Evolutionary conservation across 2,113 vertebrate genomes (phyloP), one percentile per base, ranked within the genome.

Genomic region (Anolis sagrei): DNA sequence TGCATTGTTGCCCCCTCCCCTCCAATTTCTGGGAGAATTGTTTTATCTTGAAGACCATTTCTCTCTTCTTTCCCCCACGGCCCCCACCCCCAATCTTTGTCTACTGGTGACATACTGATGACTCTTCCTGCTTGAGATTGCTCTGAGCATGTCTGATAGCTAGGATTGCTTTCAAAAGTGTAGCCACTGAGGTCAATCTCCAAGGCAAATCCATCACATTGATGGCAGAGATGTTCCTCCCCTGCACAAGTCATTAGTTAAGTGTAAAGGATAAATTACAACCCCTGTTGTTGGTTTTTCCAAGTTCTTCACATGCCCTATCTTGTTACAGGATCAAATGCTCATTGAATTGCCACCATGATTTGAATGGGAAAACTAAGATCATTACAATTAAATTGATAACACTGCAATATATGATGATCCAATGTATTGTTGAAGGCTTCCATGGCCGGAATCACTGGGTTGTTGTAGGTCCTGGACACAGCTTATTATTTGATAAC

Each of bases 191-290:
- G 75, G 91, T 92, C 87, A 88, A 90, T 92, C 90, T 95, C 91
- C 91, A 92, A 92, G 91, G 86, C 93, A 94, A 96, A 93, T 81
- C 83, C 80, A 91, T 88, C 92, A 84, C 64, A 32, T 25, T 78
- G 19, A 73, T 61, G 79, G 77, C n/a, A 85, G 11, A 1, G 68
- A 86, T 87, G 84, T 89, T 86, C 49, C 93, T 34, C n/a, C 89
- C 13, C 14, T 58, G 89, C 77, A 89, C 89, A 91, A 93, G 70
- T 89, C 88, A 92, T 94, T 94, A 93, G 34, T 87, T 93, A 94
- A 93, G 81, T 68, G 83, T 69, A 94, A 95, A 95, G 87, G 79
- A 92, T 85, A 91, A 93, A 94, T 76, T 91, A 69, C 34, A 86
- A 49, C 61, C 83, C 82, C 61, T 73, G 25, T 25, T 32, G 23